Evolutionary conservation across 1,140 invertebrate species (phyloP), one percentile per base, ranked within the genome.

Genomic region (Pseudoatta argentina): DNA sequence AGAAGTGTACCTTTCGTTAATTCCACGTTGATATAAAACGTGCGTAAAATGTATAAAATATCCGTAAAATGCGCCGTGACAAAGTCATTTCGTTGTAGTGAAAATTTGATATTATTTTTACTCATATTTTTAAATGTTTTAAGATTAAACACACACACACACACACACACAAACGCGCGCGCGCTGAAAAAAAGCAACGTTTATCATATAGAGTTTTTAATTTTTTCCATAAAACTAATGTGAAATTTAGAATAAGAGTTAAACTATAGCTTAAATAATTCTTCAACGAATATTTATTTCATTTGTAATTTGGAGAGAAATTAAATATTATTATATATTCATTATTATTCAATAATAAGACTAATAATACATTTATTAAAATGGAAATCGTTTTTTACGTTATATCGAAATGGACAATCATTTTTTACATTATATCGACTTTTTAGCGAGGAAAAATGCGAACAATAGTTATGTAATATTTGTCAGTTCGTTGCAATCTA

Each of bases 401-500:
- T 30, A 3, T 30, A 30, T 30, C 27, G 27, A 61, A 82, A 30
- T 24, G 18, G 27, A 30, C 27, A 30, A 30, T 30, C 27, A 2
- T 30, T 30, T 30, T 30, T 30, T 30, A 27, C 0, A 57, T 18
- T 14, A 48, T 24, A 59, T 81, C 8, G 4, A 61, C 44, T 27
- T 59, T 44, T 44, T 18, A 14, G 10, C 12, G 24, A 30, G 39
- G 5, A 66, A 16, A 24, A 30, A 30, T 14, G 10, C 14, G 48
- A 82, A 59, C 34, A 55, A 48, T 83, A 73, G 39, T 83, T 73
- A 34, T 21, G 69, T 48, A 16, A 48, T 24, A 30, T 48, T 55
- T 82, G 39, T 82, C 67, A 27, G 66, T 18, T 24, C 1, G 53
- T 48, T 12, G 6, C 67, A 14, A 82, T 61, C 67, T 82, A 82